phyloP scores from a whole-genome alignment of 2,113 vertebrate genomes.

The Chloebia gouldiae region DNA sequence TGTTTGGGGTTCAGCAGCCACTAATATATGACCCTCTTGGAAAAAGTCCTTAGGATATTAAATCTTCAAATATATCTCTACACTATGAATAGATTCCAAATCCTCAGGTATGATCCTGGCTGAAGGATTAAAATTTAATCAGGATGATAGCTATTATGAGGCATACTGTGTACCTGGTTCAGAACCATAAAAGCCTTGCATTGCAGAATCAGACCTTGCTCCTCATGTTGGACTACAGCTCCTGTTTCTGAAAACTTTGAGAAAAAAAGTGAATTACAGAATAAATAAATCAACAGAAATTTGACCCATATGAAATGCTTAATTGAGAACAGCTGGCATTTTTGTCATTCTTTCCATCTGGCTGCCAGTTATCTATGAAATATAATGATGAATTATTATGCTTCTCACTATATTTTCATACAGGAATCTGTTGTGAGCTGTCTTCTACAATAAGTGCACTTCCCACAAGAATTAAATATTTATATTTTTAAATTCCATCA shows the following conservation, averaged over 20 bases:
- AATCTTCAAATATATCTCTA: not conserved
- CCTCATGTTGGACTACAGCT: not conserved
- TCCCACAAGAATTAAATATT: not conserved
- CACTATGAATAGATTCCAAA: not conserved
- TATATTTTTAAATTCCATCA: not conserved
- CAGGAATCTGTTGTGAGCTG: not conserved
- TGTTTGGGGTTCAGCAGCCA: not conserved
- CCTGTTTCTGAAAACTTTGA: not conserved
- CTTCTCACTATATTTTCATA: not conserved
- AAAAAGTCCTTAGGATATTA: not conserved
- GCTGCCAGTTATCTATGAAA: not conserved
- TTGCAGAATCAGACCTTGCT: not conserved
- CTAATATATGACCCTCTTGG: not conserved
- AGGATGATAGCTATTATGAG: not conserved
- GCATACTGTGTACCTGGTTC: not conserved
- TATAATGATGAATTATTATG: not conserved
- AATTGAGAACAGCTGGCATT: not conserved
- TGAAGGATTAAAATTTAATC: not conserved
- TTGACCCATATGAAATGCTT: not conserved
- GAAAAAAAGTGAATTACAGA: not conserved
- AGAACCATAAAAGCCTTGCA: not conserved
- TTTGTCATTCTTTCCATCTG: not conserved
- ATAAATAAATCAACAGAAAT: not conserved
- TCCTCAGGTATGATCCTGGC: not conserved
- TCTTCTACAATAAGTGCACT: not conserved